Evolutionary conservation across 1,140 invertebrate species (phyloP).

Genomic region (Apis florea): DNA sequence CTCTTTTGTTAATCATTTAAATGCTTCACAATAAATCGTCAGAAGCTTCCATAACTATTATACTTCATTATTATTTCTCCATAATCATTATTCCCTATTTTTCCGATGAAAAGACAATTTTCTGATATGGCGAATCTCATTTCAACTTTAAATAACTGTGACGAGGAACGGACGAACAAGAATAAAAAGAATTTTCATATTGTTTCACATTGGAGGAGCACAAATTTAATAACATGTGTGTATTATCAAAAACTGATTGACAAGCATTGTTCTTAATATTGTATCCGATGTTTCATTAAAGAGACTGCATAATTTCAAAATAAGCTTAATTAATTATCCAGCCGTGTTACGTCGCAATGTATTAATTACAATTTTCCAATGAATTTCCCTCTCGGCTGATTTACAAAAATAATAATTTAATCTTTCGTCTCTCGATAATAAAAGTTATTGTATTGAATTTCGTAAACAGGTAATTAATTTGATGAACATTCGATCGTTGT

Average conservation of each 20-base stretch:
- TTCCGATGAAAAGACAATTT: too few species aligned
- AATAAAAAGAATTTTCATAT: neutral
- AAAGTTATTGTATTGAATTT: conserved; percentile 8
- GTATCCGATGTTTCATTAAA: neutral
- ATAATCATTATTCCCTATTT: neutral
- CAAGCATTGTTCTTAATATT: neutral
- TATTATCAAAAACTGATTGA: neutral
- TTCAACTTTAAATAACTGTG: too few species aligned
- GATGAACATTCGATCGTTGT: neutral
- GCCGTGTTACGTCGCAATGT: neutral
- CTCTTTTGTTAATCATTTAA: neutral
- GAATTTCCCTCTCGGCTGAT: neutral
- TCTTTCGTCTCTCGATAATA: neutral
- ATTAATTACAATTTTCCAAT: neutral
- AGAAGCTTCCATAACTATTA: too few species aligned
- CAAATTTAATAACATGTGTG: neutral
- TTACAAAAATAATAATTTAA: conserved; percentile 19
- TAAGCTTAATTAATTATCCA: neutral
- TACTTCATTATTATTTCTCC: too few species aligned
- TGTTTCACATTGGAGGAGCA: too few species aligned
- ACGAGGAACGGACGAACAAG: neutral
- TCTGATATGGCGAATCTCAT: too few species aligned
- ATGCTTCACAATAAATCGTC: neutral
- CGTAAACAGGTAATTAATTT: neutral
- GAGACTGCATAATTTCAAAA: neutral